Conservation (phyloP, 2,113 vertebrate species). For the Morone chrysops region DNA sequence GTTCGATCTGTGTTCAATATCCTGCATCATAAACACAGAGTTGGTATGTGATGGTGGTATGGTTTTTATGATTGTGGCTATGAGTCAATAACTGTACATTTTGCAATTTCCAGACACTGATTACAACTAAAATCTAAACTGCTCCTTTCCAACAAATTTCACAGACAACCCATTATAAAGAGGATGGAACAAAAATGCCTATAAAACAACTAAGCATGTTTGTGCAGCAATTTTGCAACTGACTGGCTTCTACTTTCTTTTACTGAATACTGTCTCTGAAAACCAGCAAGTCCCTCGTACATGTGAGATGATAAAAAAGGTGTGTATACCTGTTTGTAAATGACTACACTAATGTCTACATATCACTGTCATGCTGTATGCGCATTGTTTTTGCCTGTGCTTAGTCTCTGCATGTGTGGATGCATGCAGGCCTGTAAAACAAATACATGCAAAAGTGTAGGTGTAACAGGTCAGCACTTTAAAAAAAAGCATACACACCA, state of each 20-base stretch:
- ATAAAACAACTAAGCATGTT: constrained; percentile 21
- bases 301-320: background rate
- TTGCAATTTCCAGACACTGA: constrained; percentile 45
- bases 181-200: constrained; percentile 27
- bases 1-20: constrained; percentile 19
- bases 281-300: background rate
- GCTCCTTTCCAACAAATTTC: constrained; percentile 39
- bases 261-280: constrained; percentile 1
- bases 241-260: constrained; percentile 13
- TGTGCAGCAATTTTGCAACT: background rate
- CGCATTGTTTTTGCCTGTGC: background rate
- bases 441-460: constrained; percentile 22
- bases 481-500: constrained; percentile 32
- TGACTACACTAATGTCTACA: background rate
- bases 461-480: constrained; percentile 33
- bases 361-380: background rate
- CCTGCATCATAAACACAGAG: background rate
- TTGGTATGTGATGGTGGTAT: constrained; percentile 21
- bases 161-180: constrained; percentile 31
- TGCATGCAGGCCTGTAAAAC: background rate
- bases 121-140: constrained; percentile 39
- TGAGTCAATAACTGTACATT: constrained; percentile 53
- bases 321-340: constrained; percentile 2
- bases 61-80: constrained; percentile 33
- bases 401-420: background rate